A percentile compares a stretch with the other conserved stretches of the same genome.
Conservation (phyloP, 2,113 vertebrate genomes). For the Syngnathus typhle region DNA sequence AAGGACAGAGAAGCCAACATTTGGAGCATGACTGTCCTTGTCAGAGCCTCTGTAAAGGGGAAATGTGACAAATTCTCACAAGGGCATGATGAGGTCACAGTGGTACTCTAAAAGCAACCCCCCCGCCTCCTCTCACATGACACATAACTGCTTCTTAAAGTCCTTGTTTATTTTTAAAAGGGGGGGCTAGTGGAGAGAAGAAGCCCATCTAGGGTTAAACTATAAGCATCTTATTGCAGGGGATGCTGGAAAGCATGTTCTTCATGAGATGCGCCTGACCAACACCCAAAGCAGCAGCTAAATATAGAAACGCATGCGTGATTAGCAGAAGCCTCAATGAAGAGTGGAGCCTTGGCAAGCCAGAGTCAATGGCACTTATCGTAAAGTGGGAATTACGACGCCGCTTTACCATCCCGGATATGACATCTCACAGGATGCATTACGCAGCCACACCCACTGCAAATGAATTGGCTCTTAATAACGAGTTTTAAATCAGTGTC, state of each 20-base stretch:
- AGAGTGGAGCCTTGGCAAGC: slow-evolving; percentile 27
- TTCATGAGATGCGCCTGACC: slow-evolving; percentile 50
- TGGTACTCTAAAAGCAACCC: neutral
- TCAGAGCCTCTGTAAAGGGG: neutral
- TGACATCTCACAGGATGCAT: slow-evolving; percentile 11
- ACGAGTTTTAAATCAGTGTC: neutral
- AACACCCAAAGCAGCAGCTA: slow-evolving; percentile 56
- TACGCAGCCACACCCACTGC: slow-evolving; percentile 1
- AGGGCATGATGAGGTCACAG: slow-evolving; percentile 13
- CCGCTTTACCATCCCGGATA: slow-evolving; percentile 6
- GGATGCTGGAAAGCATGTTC: slow-evolving; percentile 42
- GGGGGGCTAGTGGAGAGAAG: slow-evolving; percentile 22
- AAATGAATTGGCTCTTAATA: slow-evolving; percentile 17
- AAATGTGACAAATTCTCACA: slow-evolving; percentile 33
- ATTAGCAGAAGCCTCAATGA: slow-evolving; percentile 62
- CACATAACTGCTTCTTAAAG: slow-evolving; percentile 20
- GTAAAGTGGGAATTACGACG: slow-evolving; percentile 35
- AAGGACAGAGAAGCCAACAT: neutral
- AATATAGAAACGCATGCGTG: slow-evolving; percentile 56
- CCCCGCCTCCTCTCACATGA: neutral
- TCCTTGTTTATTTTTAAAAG: slow-evolving; percentile 8
- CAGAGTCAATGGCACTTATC: slow-evolving; percentile 36
- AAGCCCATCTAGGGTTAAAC: slow-evolving; percentile 47
- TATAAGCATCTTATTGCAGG: slow-evolving; percentile 60
- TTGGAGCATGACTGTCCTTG: neutral